These are phyloP conservation scores for Morone chrysops DNA, from an alignment of 2,113 vertebrate species.

Conservation along the genomic window DNA sequence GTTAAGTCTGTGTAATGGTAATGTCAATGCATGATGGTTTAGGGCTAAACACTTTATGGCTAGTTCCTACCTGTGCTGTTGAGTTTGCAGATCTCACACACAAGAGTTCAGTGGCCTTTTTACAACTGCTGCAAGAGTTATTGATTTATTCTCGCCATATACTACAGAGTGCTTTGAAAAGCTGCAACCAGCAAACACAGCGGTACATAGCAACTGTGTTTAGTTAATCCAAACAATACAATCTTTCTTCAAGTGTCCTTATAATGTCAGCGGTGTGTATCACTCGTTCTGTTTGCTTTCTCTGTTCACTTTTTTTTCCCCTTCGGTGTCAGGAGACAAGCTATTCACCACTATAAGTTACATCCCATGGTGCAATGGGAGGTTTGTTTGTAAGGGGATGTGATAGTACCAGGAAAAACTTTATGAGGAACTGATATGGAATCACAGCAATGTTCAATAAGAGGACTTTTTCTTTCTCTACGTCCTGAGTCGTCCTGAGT, in stretches of 20 bases:
- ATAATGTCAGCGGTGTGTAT: slow-evolving; percentile 67
- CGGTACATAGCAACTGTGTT: slow-evolving; percentile 73
- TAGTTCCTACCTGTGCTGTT: slow-evolving; percentile 63
- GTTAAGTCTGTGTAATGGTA: slow-evolving; percentile 16
- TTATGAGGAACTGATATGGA: too few species aligned
- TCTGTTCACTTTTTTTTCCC: slow-evolving; percentile 29
- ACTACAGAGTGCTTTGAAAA: slow-evolving; percentile 65
- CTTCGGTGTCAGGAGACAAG: slow-evolving; percentile 59
- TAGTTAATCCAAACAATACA: slow-evolving; percentile 77
- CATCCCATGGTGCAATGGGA: slow-evolving; percentile 38
- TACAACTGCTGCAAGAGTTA: slow-evolving; percentile 79
- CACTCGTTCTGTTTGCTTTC: slow-evolving; percentile 64
- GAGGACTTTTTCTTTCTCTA: not conserved
- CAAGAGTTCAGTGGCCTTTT: slow-evolving; percentile 81
- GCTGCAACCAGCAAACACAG: slow-evolving; percentile 78
- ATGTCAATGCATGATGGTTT: slow-evolving; percentile 70
- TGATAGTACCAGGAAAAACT: slow-evolving; percentile 14
- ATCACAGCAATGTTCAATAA: too few species aligned
- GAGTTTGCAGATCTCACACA: slow-evolving; percentile 66
- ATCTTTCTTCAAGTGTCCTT: slow-evolving; percentile 88
- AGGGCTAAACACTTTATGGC: slow-evolving; percentile 50
- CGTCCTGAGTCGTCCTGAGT: not conserved
- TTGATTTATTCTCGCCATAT: slow-evolving; percentile 77
- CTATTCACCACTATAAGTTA: slow-evolving; percentile 35
- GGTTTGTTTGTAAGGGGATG: slow-evolving; percentile 37